These are phyloP conservation scores for Pseudobourletiella spinata DNA, from an alignment of 1,140 invertebrate genomes.

Conservation along the genomic window DNA sequence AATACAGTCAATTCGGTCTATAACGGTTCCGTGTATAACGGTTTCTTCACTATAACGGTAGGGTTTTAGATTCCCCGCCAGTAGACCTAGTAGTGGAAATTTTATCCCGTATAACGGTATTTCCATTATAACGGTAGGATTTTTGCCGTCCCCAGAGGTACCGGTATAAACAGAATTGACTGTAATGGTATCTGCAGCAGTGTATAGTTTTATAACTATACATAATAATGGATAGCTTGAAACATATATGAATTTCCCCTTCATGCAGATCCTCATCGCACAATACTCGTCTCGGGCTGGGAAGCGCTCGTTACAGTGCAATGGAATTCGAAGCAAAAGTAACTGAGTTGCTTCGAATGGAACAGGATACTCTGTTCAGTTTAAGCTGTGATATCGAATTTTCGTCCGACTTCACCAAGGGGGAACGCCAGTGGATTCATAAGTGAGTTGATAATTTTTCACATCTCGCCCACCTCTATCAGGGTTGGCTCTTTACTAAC, in stretches of 20 bases:
- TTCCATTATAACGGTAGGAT: no score
- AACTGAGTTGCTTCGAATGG: conserved; percentile 41
- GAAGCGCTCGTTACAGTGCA: background rate
- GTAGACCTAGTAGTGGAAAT: no score
- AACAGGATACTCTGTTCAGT: conserved; percentile 45
- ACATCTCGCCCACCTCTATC: background rate
- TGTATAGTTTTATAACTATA: background rate
- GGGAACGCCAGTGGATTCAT: conserved; percentile 60
- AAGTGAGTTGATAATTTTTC: conserved; percentile 41
- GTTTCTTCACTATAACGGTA: no score
- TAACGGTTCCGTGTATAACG: no score
- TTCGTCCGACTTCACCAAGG: conserved; percentile 56
- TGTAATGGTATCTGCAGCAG: background rate
- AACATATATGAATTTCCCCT: no score
- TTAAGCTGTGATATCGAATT: conserved; percentile 57
- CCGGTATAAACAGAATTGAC: no score
- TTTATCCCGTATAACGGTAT: no score
- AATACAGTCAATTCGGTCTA: no score
- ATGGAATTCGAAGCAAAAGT: conserved; percentile 40
- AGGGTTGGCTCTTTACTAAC: background rate
- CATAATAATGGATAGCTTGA: no score
- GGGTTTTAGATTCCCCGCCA: no score
- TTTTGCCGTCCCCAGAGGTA: no score
- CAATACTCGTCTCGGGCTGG: conserved; percentile 10
- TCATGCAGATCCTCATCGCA: background rate